Evolutionary conservation across 1,140 invertebrate genomes (phyloP).

Genomic region (Chrysomallon squamiferum): DNA sequence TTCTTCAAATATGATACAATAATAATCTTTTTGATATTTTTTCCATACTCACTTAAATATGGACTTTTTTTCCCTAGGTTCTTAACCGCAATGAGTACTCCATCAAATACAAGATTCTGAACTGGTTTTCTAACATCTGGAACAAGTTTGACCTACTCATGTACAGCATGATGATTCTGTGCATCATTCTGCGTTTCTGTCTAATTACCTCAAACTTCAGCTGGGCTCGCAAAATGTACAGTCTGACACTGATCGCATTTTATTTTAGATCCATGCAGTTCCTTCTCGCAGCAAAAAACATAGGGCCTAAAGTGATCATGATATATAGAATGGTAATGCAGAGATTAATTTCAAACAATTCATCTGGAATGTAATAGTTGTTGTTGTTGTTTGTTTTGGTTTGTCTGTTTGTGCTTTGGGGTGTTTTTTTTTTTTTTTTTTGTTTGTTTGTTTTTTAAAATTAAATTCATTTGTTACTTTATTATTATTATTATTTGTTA

Average conservation of each 20-base stretch:
- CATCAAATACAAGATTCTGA: slow-evolving; percentile 41
- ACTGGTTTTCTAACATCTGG: slow-evolving; percentile 53
- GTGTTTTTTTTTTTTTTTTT: no score
- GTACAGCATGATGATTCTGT: slow-evolving; percentile 47
- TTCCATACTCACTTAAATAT: no score
- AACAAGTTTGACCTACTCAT: slow-evolving; percentile 56
- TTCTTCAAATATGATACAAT: no score
- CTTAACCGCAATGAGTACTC: slow-evolving; percentile 39
- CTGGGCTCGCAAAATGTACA: slow-evolving; percentile 47
- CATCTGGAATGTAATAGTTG: no score
- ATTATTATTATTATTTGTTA: no score
- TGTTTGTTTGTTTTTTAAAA: no score
- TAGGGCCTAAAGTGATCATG: slow-evolving; percentile 63
- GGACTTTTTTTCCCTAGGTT: no score
- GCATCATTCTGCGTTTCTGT: slow-evolving; percentile 46
- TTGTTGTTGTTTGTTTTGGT: no score
- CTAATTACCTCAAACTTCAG: slow-evolving; percentile 30
- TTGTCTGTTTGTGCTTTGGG: no score
- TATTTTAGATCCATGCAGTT: slow-evolving; percentile 57
- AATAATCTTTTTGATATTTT: no score
- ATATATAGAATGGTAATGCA: slow-evolving; percentile 58
- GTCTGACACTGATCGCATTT: slow-evolving; percentile 47
- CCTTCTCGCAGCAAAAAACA: slow-evolving; percentile 55
- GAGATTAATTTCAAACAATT: no score
- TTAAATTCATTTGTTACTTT: no score